Evolutionary conservation across 2,888 invertebrate genomes (phyloP), one percentile per base, ranked within the genome.

Genomic region (Thelaira solivaga): DNA sequence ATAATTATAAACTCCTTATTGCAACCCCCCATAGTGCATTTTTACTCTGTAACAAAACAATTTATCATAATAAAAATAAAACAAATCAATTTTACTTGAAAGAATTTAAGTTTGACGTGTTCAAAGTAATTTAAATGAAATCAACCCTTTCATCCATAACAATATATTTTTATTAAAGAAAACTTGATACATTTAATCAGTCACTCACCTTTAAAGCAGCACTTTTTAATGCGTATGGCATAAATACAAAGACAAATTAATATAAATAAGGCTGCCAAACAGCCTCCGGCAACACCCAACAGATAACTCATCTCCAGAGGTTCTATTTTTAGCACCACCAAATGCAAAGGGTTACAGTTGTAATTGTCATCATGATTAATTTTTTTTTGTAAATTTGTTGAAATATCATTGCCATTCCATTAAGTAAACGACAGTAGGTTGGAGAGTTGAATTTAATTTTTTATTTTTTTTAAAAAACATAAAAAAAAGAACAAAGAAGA

Each of bases 121-220:
- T n/a, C n/a, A n/a, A n/a, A n/a, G n/a, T n/a, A n/a, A n/a, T n/a
- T n/a, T n/a, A n/a, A n/a, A 26, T 31, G 8, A 31, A 31, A 31
- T 8, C 13, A 16, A 39, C 11, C 16, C 16, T 7, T 16, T 16
- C 2, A 6, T 16, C 3, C 6, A 18, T 8, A 18, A 41, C 8
- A 41, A 8, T 8, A 18, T 20, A 31, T n/a, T n/a, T n/a, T n/a
- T n/a, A n/a, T 22, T 7, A 11, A 13, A 41, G 13, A 22, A 36
- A 55, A 16, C 16, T 10, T 22, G 1, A 39, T 13, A 13, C 16
- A 13, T 39, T 39, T 6, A 39, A n/a, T 18, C 13, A n/a, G 10
- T n/a, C 4, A 78, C 92, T 92, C 88, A 92, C 92, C 90, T 84
- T 91, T 91, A 85, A 92, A 92, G 85, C 92, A 92, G 87, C 92